Evolutionary conservation across 2,113 vertebrate species (phyloP).

Genomic region (Microcebus griseorufus): DNA sequence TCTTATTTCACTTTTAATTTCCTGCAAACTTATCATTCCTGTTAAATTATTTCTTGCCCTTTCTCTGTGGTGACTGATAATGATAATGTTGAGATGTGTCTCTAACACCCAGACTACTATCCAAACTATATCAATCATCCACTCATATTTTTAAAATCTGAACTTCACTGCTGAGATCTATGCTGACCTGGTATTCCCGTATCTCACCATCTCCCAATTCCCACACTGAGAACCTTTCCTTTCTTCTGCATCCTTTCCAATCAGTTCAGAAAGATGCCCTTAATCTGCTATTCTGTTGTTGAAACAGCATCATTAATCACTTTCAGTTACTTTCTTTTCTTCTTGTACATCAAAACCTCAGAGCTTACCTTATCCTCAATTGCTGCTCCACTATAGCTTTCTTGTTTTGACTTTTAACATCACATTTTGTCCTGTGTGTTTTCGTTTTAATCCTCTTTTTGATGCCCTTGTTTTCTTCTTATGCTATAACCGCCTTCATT

Average conservation of each 20-base stretch:
- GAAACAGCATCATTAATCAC: constrained; percentile 53
- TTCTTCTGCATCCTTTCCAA: constrained; percentile 18
- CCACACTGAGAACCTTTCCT: neutral
- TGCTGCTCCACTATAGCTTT: neutral
- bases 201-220: constrained; percentile 16
- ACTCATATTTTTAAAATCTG: constrained; percentile 35
- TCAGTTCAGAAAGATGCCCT: constrained; percentile 42
- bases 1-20: constrained; percentile 69
- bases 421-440: neutral
- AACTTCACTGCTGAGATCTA: neutral
- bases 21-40: constrained; percentile 55
- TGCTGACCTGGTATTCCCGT: neutral
- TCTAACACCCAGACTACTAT: constrained; percentile 13
- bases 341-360: constrained; percentile 13
- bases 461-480: neutral
- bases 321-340: constrained; percentile 30
- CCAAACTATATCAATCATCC: neutral
- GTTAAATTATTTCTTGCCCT: constrained; percentile 53
- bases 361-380: neutral
- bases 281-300: constrained; percentile 32
- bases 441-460: neutral
- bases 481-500: neutral
- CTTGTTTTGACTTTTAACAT: neutral
- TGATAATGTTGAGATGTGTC: constrained; percentile 22
- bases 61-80: constrained; percentile 51